Base-by-base conservation (phyloP, 2,113 vertebrate genomes). In the Neolamprologus falcicula region DNA sequence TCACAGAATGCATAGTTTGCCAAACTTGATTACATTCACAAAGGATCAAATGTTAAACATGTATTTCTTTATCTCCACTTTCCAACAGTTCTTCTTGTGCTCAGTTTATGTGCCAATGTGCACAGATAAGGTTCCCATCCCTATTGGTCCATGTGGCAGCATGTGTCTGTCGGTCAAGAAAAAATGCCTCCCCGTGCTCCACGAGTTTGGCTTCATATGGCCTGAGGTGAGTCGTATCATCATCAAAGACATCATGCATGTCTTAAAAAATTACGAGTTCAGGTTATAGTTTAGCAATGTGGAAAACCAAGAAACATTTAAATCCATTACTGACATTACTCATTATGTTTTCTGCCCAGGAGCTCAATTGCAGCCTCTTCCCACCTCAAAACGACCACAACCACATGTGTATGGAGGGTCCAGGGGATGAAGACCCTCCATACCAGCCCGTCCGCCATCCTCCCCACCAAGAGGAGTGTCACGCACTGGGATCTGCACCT, bases 391-490 rank as follows among this genome's bases (percentile, higher is more conserved):
- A 99, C 2, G 98, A 99, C 95, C 98, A 99, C 96, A 98, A 99
- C 93, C 98, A 99, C 95, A 99, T 99, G 98, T 99, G 98, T 89
- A 99, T 99, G 99, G 98, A 99, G 91, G 99, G 99, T 11, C 98
- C 99, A 0, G 97, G 97, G 2, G 99, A 99, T 0, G 98, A 99
- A 90, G 99, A 99, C 35, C 95, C 96, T 2, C 97, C 97, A 0
- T 96, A 97, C 61, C 97, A 97, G 16, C 94, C 95, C 0, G 96
- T 97, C 90, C 98, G 98, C 68, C 94, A 97, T 52, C 97, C 97
- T 83, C 97, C 97, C 0, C 97, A 98, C 71, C 98, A 99, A 85
- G 98, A 99, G 88, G 98, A 99, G 86, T 99, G 99, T 82, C 97
- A 97, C 26, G 95, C 96, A 0, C 92, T 98, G 92, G 98, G 98